phyloP scores from a whole-genome alignment of 2,888 invertebrate species.

The Parelbella ahira region DNA sequence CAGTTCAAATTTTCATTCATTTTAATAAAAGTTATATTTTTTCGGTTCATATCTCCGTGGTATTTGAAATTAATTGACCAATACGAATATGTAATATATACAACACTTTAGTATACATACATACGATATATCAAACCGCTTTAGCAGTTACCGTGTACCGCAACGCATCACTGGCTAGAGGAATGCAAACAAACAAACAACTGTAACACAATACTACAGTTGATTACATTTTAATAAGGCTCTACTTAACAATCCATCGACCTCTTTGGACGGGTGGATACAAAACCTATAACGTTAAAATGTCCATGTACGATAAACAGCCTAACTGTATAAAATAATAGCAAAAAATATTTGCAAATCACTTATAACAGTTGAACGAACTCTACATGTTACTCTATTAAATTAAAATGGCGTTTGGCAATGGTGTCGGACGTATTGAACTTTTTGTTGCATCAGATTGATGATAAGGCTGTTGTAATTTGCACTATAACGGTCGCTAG shows the following conservation, averaged over 20 bases:
- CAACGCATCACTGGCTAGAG: constrained; percentile 8
- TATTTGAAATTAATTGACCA: too few species aligned
- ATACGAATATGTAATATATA: too few species aligned
- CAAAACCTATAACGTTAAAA: constrained; percentile 24
- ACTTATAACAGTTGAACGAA: constrained; percentile 32
- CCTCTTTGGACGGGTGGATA: constrained; percentile 18
- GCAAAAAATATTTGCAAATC: constrained; percentile 43
- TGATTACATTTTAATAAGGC: constrained; percentile 6
- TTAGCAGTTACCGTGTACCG: too few species aligned
- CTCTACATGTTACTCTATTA: constrained; percentile 42
- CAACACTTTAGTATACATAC: too few species aligned
- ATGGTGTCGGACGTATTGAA: constrained; percentile 46
- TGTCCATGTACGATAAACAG: constrained; percentile 28
- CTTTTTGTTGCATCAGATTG: constrained; percentile 35
- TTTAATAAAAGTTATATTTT: too few species aligned
- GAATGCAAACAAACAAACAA: constrained; percentile 14
- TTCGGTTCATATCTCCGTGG: too few species aligned
- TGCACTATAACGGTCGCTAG: constrained; percentile 34
- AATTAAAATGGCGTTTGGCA: constrained; percentile 50
- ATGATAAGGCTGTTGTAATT: constrained; percentile 32
- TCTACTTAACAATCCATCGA: constrained; percentile 15
- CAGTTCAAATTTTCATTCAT: too few species aligned
- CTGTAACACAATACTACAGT: constrained; percentile 8
- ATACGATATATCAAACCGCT: too few species aligned
- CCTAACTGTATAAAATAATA: constrained; percentile 43